A percentile compares a stretch with the other conserved stretches of the same genome.
Evolutionary conservation across 2,797 vertebrate species (phyloP).

Genomic region (Acipenser oxyrinchus): DNA sequence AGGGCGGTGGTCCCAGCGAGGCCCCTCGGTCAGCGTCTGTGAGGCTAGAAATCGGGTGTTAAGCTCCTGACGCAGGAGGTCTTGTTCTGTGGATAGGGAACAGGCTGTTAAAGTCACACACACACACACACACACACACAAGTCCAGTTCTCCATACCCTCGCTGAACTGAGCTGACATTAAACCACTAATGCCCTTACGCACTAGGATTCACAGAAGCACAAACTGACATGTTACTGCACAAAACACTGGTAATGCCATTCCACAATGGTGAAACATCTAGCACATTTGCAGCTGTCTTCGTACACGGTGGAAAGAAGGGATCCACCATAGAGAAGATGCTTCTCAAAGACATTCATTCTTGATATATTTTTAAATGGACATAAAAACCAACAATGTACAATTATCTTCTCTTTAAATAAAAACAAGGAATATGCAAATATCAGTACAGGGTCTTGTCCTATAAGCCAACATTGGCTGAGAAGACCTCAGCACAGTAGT

Average conservation of each 20-base stretch:
- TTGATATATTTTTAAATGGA: too few relatives aligned
- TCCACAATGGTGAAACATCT: constrained; percentile 13
- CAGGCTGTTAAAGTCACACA: background rate
- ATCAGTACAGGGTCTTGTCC: too few relatives aligned
- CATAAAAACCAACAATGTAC: too few relatives aligned
- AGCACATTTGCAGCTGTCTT: background rate
- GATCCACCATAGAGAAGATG: constrained; percentile 5
- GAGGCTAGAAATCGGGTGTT: constrained; percentile 96
- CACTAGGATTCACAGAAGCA: too few relatives aligned
- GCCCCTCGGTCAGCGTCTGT: constrained; percentile 87
- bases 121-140: too few relatives aligned
- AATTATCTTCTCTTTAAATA: too few relatives aligned
- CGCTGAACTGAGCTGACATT: constrained; percentile 19
- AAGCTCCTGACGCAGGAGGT: constrained; percentile 92
- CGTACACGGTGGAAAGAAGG: background rate
- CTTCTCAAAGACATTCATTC: too few relatives aligned
- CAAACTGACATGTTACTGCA: too few relatives aligned
- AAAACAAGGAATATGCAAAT: too few relatives aligned
- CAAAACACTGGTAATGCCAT: too few relatives aligned
- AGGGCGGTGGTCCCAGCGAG: constrained; percentile 81
- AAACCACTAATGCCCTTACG: constrained; percentile 25
- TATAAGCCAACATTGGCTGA: too few relatives aligned
- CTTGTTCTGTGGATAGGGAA: constrained; percentile 72
- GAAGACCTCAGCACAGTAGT: too few relatives aligned
- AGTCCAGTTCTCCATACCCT: background rate